These are phyloP conservation scores for Orthosia incerta DNA, from an alignment of 2,888 invertebrate genomes.

Conservation along the genomic window DNA sequence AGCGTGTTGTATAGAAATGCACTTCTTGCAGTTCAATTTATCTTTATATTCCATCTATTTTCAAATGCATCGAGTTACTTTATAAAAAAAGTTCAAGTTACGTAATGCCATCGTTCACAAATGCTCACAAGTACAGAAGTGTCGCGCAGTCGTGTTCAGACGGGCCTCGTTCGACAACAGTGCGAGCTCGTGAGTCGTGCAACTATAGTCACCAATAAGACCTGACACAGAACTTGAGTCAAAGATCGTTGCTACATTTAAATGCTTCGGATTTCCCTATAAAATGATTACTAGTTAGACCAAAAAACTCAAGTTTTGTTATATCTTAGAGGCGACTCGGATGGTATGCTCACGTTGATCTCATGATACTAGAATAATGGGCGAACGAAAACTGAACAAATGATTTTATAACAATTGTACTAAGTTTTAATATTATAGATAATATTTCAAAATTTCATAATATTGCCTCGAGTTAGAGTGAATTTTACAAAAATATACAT, in stretches of 20 bases:
- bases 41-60: slow-evolving; percentile 1
- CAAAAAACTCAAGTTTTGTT: slow-evolving; percentile 13
- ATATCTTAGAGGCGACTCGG: slow-evolving; percentile 11
- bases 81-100: background rate
- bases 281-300: slow-evolving; percentile 13
- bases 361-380: slow-evolving; percentile 48
- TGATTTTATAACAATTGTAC: slow-evolving; percentile 84
- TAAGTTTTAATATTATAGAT: slow-evolving; percentile 85
- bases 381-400: slow-evolving; percentile 54
- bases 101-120: slow-evolving; percentile 10
- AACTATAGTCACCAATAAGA: slow-evolving; percentile 62
- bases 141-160: slow-evolving; percentile 26
- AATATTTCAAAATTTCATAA: slow-evolving; percentile 85
- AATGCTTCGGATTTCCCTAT: slow-evolving; percentile 23
- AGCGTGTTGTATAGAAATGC: background rate
- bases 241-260: slow-evolving; percentile 19
- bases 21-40: background rate
- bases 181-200: slow-evolving; percentile 77
- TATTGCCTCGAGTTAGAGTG: slow-evolving; percentile 89
- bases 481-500: slow-evolving; percentile 91
- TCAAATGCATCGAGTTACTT: slow-evolving; percentile 13
- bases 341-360: slow-evolving; percentile 29
- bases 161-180: slow-evolving; percentile 66
- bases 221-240: slow-evolving; percentile 12
- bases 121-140: background rate